Evolutionary conservation across 2,797 vertebrate species (phyloP).

Genomic region (Rhinoraja longicauda): DNA sequence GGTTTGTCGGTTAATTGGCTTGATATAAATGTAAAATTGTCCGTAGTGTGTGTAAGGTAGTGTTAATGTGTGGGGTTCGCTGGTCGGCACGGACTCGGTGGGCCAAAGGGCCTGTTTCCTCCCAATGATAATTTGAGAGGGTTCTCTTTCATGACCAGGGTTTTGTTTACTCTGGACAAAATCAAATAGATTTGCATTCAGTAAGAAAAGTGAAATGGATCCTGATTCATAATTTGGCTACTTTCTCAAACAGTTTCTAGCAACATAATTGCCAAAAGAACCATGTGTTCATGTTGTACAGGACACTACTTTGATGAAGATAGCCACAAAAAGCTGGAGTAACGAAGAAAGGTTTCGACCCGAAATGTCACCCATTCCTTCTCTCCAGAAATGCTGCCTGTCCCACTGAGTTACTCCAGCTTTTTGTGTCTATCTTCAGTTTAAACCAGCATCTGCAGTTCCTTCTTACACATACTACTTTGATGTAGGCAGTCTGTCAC

Average conservation of each 20-base stretch:
- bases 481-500: conserved; percentile 11
- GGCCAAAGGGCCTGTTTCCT: no score
- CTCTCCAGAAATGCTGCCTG: no score
- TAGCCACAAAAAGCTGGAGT: background rate
- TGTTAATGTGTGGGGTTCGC: no score
- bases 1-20: no score
- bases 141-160: background rate
- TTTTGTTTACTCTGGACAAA: background rate
- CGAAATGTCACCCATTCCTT: no score
- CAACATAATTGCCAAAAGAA: conserved; percentile 5
- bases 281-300: conserved; percentile 11
- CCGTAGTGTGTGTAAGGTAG: no score
- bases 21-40: no score
- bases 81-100: no score
- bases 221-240: conserved; percentile 32
- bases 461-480: background rate
- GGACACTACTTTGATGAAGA: background rate
- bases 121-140: background rate
- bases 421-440: no score
- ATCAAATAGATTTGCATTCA: background rate
- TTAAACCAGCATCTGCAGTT: no score
- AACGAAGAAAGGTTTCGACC: no score
- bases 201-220: background rate
- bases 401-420: no score
- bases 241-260: conserved; percentile 16